Evolutionary conservation across 2,888 invertebrate species (phyloP).

Genomic region (Eupithecia pulchellata): DNA sequence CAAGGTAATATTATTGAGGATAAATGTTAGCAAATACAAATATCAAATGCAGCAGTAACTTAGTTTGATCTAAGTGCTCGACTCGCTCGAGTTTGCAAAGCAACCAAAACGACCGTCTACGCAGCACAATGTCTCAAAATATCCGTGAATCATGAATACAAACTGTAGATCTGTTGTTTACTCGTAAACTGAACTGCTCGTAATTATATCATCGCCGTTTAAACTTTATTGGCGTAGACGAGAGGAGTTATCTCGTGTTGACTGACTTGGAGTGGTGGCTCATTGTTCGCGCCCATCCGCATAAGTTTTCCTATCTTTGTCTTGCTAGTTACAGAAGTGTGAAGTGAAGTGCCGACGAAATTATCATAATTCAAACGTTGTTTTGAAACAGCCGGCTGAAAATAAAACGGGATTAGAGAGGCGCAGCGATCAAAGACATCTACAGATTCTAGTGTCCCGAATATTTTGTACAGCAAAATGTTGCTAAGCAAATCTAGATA

Average conservation of each 20-base stretch:
- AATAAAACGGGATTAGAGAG: slow-evolving; percentile 7
- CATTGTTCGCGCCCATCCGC: slow-evolving; percentile 40
- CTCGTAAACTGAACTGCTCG: slow-evolving; percentile 50
- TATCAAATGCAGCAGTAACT: slow-evolving; percentile 28
- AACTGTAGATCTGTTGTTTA: slow-evolving; percentile 51
- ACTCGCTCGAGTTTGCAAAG: slow-evolving; percentile 32
- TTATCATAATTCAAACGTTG: slow-evolving; percentile 23
- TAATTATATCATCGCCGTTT: slow-evolving; percentile 50
- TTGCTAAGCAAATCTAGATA: slow-evolving; percentile 12
- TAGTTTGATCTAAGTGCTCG: slow-evolving; percentile 25
- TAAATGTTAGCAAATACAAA: slow-evolving; percentile 31
- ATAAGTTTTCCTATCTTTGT: slow-evolving; percentile 34
- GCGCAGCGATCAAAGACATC: neutral
- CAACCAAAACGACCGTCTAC: slow-evolving; percentile 38
- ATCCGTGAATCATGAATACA: slow-evolving; percentile 54
- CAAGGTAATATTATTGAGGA: slow-evolving; percentile 17
- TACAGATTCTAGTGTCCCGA: slow-evolving; percentile 4
- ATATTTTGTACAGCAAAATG: neutral
- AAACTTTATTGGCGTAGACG: slow-evolving; percentile 50
- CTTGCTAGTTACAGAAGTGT: slow-evolving; percentile 31
- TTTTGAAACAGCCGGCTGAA: slow-evolving; percentile 14
- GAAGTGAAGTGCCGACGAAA: slow-evolving; percentile 18
- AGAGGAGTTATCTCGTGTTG: slow-evolving; percentile 42
- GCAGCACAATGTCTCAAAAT: slow-evolving; percentile 46
- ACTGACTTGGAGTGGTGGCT: slow-evolving; percentile 41